These are phyloP conservation scores for Anoplophora glabripennis DNA, from an alignment of 1,140 invertebrate species.

Conservation along the genomic window DNA sequence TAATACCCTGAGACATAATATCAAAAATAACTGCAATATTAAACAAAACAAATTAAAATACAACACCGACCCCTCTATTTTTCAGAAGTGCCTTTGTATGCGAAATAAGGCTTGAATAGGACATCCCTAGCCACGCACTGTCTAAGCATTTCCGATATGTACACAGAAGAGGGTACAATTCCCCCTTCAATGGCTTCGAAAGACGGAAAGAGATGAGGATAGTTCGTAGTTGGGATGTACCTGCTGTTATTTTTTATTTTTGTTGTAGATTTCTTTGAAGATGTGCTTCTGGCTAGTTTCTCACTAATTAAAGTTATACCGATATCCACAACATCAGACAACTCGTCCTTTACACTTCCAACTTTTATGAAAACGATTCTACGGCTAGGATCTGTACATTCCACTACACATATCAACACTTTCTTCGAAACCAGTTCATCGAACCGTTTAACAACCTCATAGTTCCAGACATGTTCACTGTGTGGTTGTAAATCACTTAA, in stretches of 20 bases:
- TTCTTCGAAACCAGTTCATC: slow-evolving; percentile 3
- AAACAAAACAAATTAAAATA: too few species aligned
- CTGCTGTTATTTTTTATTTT: not conserved
- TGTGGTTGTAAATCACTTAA: slow-evolving; percentile 22
- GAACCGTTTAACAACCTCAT: slow-evolving; percentile 12
- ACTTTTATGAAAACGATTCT: slow-evolving; percentile 3
- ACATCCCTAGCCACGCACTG: not conserved
- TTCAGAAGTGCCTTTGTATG: not conserved
- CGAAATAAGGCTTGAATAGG: slow-evolving; percentile 12
- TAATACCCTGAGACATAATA: too few species aligned
- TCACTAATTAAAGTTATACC: slow-evolving; percentile 1
- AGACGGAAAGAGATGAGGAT: slow-evolving; percentile 10
- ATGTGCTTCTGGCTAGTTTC: slow-evolving; percentile 1
- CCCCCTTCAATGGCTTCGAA: slow-evolving; percentile 9
- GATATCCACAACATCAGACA: not conserved
- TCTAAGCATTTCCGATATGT: slow-evolving; percentile 4
- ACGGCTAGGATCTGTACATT: not conserved
- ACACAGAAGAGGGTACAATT: slow-evolving; percentile 6
- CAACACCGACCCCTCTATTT: too few species aligned
- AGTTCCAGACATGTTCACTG: slow-evolving; percentile 7
- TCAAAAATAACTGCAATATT: too few species aligned
- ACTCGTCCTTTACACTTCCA: not conserved
- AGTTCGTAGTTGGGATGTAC: not conserved
- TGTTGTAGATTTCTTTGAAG: not conserved
- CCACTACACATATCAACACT: slow-evolving; percentile 7